Percentiles rank a stretch among this genome's conserved stretches.
These are phyloP conservation scores for Bradypus variegatus DNA, from an alignment of 2,797 vertebrate species.

Conservation along the genomic window DNA sequence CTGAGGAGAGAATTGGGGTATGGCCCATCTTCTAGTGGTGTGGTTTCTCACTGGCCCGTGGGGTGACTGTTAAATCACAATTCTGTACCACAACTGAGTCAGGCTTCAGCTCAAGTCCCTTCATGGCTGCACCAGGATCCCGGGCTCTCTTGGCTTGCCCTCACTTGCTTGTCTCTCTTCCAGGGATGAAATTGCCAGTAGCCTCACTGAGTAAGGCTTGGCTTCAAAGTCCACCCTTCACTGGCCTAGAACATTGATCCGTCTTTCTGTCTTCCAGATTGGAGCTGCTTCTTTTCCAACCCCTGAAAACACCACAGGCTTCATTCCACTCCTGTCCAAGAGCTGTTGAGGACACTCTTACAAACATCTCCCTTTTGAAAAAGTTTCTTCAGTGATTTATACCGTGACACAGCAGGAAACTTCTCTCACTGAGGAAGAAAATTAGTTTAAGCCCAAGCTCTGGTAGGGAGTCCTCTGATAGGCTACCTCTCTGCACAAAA, in stretches of 20 bases:
- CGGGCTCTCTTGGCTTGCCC: background rate
- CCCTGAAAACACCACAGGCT: background rate
- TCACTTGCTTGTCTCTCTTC: constrained; percentile 1
- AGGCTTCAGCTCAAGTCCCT: background rate
- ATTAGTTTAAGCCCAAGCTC: background rate
- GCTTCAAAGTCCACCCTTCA: background rate
- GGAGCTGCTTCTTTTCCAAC: background rate
- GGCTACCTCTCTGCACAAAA: background rate
- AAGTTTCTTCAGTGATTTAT: background rate
- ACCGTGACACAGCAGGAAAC: background rate
- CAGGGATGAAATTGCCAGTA: background rate
- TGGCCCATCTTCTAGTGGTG: background rate
- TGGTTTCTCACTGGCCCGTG: background rate
- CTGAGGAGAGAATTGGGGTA: background rate
- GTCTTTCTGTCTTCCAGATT: background rate
- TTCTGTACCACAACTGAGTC: background rate
- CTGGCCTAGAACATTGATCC: background rate
- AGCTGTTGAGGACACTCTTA: background rate
- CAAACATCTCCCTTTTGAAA: background rate
- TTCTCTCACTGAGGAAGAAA: background rate
- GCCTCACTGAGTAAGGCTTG: background rate
- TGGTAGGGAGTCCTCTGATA: background rate
- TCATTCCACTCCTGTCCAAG: background rate
- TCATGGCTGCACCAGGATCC: background rate
- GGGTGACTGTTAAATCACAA: background rate